Base-by-base conservation (phyloP, 1,140 invertebrate genomes). In the Lineus longissimus region DNA sequence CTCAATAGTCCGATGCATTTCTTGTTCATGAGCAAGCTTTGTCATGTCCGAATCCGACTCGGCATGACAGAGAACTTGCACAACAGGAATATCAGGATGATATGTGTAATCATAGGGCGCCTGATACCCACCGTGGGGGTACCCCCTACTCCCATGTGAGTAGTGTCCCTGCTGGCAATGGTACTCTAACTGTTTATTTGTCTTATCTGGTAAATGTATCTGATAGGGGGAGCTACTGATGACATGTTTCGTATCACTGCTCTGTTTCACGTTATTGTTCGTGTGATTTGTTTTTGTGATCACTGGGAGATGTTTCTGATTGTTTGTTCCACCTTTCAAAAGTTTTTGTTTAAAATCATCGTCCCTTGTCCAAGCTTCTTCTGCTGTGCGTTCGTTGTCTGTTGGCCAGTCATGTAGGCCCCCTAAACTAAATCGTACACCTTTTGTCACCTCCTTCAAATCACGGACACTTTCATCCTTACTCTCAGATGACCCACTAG, bases 81-180 rank as follows among this genome's bases (percentile, higher is more conserved):
- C 33, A 36, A 36, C 33, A 7, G 33, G 33, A 4, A 15, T 36
- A 15, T 36, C 15, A 4, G 33, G 33, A 7, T 36, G 6, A 36
- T 7, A 36, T 7, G 29, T 58, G 43, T 30, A 65, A 19, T 45
- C 55, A 13, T 67, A 40, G 27, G 67, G 65, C 6, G 65, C 65
- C 31, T 74, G 69, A 54, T 72, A 74, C 6, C 67, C 70, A 19
- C 70, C 69, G 43, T 75, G 70, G 1, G 73, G 72, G 65, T 73
- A 75, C 17, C 73, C 73, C 7, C 68, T 70, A 15, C 70, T 70
- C 55, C 64, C 71, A 29, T 67, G 66, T n/a, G 71, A 70, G 56
- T 75, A 73, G 58, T 73, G 63, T 41, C 65, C 43, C 51, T 70
- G 72, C 15, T 69, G 70, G 59, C 70, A 66, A 19, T 64, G 70